phyloP scores from a whole-genome alignment of 2,797 vertebrate species.

The Lagodon rhomboides region DNA sequence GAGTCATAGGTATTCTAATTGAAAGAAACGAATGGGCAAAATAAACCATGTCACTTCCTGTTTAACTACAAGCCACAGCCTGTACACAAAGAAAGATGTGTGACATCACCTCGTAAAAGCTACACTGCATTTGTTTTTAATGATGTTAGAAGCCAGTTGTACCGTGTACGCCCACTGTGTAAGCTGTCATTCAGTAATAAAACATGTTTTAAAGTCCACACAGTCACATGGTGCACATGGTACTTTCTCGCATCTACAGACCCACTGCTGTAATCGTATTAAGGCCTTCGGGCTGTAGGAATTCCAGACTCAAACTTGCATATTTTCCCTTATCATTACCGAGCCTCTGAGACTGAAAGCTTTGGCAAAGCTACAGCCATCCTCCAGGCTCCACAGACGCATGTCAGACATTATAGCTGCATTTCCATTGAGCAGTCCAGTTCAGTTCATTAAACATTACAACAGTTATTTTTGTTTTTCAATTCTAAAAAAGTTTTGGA shows the following conservation, averaged over 20 bases:
- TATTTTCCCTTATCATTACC: constrained; percentile 8
- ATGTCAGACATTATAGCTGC: neutral
- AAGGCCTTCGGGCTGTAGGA: constrained; percentile 41
- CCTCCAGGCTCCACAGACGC: neutral
- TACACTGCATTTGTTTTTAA: neutral
- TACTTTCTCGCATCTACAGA: constrained; percentile 33
- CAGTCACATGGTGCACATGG: constrained; percentile 65
- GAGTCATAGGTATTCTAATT: neutral
- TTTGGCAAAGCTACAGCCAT: constrained; percentile 21
- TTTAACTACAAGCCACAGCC: neutral
- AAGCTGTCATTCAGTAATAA: constrained; percentile 27
- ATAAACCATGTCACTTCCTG: constrained; percentile 13
- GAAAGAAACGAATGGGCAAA: neutral
- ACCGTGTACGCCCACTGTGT: neutral
- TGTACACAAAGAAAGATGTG: neutral
- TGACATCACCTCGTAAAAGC: neutral
- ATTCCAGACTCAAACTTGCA: constrained; percentile 45
- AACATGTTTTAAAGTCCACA: constrained; percentile 58
- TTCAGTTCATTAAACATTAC: too few species aligned
- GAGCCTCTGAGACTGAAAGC: neutral
- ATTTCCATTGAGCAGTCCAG: too few species aligned
- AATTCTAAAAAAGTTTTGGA: too few species aligned
- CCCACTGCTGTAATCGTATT: constrained; percentile 64
- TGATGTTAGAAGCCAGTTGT: constrained; percentile 12
- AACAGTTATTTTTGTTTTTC: too few species aligned